Conservation (phyloP, 2,888 invertebrate genomes). For the Thereva nobilitata region DNA sequence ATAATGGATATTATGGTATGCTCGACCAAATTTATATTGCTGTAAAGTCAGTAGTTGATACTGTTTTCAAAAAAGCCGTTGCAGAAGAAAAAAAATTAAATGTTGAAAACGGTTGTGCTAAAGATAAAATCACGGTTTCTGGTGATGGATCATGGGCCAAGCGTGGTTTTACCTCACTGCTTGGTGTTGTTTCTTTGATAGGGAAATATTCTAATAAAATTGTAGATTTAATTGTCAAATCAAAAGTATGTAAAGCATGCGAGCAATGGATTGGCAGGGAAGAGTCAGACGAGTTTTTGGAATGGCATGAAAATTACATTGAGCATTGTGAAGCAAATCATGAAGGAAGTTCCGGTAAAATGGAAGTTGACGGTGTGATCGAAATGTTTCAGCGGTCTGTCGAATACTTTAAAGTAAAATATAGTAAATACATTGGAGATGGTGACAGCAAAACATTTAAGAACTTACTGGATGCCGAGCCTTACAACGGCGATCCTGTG, state of each 20-base stretch:
- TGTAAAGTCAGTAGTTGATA: background rate
- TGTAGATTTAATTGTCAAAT: conserved; percentile 6
- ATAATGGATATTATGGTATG: background rate
- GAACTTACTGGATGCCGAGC: too few species aligned
- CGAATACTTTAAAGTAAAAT: too few species aligned
- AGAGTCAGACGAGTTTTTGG: background rate
- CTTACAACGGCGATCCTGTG: too few species aligned
- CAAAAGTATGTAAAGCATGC: background rate
- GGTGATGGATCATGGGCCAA: conserved; percentile 12
- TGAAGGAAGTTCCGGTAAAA: background rate
- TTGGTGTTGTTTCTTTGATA: conserved; percentile 3
- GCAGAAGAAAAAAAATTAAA: background rate
- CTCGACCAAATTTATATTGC: background rate
- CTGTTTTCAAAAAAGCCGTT: background rate
- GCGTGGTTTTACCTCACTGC: background rate
- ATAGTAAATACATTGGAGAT: too few species aligned
- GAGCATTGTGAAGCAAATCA: background rate
- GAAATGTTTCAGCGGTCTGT: conserved; percentile 9
- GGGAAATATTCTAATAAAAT: conserved; percentile 1
- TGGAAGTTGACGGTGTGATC: background rate
- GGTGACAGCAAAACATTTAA: too few species aligned
- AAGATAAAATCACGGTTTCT: background rate
- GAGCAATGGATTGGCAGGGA: background rate
- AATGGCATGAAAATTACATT: conserved; percentile 11
- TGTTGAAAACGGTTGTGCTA: background rate